Evolutionary conservation across 2,797 vertebrate species (phyloP).

Genomic region (Miichthys miiuy): DNA sequence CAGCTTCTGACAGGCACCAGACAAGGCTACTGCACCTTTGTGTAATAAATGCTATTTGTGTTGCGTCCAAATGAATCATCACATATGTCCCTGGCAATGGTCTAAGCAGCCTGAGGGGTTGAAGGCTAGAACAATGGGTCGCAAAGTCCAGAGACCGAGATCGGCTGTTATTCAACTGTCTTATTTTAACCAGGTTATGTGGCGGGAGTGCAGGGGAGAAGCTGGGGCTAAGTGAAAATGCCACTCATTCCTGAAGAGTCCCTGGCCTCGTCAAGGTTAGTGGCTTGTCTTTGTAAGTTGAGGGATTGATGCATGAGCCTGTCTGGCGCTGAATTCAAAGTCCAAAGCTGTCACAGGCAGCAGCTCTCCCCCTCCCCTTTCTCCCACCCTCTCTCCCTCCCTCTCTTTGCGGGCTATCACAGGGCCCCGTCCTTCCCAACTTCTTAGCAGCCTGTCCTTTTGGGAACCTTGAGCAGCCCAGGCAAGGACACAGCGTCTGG

Average conservation of each 20-base stretch:
- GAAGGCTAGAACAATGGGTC: constrained; percentile 65
- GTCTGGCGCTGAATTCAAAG: constrained; percentile 87
- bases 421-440: constrained; percentile 85
- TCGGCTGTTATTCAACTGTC: constrained; percentile 75
- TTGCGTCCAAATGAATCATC: constrained; percentile 19
- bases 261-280: constrained; percentile 85
- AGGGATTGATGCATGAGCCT: constrained; percentile 89
- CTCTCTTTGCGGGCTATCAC: constrained; percentile 81
- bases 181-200: constrained; percentile 84
- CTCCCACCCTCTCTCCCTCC: constrained; percentile 9
- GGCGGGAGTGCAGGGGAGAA: constrained; percentile 67
- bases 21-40: constrained; percentile 19
- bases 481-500: constrained; percentile 87
- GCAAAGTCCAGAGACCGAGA: constrained; percentile 64
- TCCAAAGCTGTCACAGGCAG: constrained; percentile 85
- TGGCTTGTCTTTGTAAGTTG: constrained; percentile 86
- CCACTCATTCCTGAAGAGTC: constrained; percentile 86
- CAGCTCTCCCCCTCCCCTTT: constrained; percentile 20
- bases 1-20: constrained; percentile 38
- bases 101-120: constrained; percentile 64
- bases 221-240: constrained; percentile 84
- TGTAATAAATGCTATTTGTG: constrained; percentile 50
- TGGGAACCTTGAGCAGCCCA: constrained; percentile 87
- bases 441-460: constrained; percentile 88
- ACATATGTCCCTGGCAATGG: constrained; percentile 36